phyloP scores from a whole-genome alignment of 2,113 vertebrate species.

The Notothenia coriiceps region DNA sequence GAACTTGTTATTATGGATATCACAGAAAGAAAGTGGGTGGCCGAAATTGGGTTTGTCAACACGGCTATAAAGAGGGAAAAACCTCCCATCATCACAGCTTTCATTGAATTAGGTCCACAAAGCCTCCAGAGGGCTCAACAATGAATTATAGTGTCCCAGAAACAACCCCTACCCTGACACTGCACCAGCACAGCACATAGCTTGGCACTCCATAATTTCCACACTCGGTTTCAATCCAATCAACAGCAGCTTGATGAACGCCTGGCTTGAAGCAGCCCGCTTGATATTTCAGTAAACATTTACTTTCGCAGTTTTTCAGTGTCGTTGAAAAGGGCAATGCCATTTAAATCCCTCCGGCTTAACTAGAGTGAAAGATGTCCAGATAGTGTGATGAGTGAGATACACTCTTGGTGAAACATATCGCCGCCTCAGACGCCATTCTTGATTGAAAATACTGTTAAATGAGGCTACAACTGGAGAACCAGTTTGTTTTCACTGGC shows the following conservation, averaged over 20 bases:
- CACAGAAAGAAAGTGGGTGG: constrained; percentile 21
- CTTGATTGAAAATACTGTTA: constrained; percentile 54
- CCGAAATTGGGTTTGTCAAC: constrained; percentile 46
- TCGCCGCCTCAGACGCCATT: constrained; percentile 41
- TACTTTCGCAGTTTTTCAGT: constrained; percentile 39
- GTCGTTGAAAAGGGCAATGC: constrained; percentile 63
- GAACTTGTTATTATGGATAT: background rate
- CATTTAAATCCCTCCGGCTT: constrained; percentile 66
- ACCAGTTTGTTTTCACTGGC: constrained; percentile 69
- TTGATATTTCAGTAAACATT: constrained; percentile 51
- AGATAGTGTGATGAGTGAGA: constrained; percentile 71
- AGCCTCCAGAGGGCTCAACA: constrained; percentile 45
- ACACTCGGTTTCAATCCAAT: constrained; percentile 66
- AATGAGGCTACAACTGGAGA: constrained; percentile 60
- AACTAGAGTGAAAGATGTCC: constrained; percentile 61
- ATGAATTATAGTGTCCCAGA: constrained; percentile 59
- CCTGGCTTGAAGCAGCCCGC: constrained; percentile 43
- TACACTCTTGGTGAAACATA: constrained; percentile 43
- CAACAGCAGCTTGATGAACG: constrained; percentile 60
- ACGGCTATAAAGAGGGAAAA: constrained; percentile 35
- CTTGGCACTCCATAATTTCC: constrained; percentile 66
- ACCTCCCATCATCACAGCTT: constrained; percentile 38
- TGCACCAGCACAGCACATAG: constrained; percentile 39
- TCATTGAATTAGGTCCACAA: constrained; percentile 50
- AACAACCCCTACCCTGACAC: constrained; percentile 50